A percentile compares a stretch with the other conserved stretches of the same genome.
Evolutionary conservation across 2,888 invertebrate species (phyloP).

Genomic region (Drosophila greeni): DNA sequence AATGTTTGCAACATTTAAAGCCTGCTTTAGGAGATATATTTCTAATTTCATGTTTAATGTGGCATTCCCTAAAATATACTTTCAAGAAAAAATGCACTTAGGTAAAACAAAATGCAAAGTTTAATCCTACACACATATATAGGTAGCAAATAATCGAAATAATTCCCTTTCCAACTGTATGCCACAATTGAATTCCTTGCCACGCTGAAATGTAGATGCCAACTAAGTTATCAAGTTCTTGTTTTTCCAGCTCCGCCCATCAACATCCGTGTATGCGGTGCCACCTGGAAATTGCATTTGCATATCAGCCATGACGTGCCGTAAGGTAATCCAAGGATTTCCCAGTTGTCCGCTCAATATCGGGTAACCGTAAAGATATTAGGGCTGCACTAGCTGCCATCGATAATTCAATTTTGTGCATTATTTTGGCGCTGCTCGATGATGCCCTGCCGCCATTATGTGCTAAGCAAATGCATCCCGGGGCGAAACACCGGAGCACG

Average conservation of each 20-base stretch:
- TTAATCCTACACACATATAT: not conserved
- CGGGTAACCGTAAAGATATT: constrained; percentile 71
- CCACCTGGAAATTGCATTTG: constrained; percentile 63
- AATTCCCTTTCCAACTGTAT: not conserved
- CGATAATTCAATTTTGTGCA: constrained; percentile 75
- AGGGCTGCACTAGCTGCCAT: constrained; percentile 52
- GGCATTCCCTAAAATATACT: not conserved
- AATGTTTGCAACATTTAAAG: not conserved
- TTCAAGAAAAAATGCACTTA: not conserved
- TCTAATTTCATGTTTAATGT: not conserved
- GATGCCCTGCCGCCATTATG: constrained; percentile 65
- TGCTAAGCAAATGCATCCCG: constrained; percentile 70
- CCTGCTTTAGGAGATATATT: not conserved
- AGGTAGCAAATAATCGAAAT: not conserved
- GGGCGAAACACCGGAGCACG: constrained; percentile 44
- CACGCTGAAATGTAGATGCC: constrained; percentile 22
- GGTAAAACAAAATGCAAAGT: not conserved
- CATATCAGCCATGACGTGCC: constrained; percentile 51
- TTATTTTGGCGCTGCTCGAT: constrained; percentile 68
- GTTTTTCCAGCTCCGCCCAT: constrained; percentile 22
- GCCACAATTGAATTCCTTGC: not conserved
- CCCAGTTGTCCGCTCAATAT: constrained; percentile 22
- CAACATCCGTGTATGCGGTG: constrained; percentile 24
- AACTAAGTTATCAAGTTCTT: constrained; percentile 39
- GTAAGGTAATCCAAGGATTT: constrained; percentile 19